Evolutionary conservation across 2,797 vertebrate genomes (phyloP), one percentile per base, ranked within the genome.

Genomic region (Gallinago nigripennis): DNA sequence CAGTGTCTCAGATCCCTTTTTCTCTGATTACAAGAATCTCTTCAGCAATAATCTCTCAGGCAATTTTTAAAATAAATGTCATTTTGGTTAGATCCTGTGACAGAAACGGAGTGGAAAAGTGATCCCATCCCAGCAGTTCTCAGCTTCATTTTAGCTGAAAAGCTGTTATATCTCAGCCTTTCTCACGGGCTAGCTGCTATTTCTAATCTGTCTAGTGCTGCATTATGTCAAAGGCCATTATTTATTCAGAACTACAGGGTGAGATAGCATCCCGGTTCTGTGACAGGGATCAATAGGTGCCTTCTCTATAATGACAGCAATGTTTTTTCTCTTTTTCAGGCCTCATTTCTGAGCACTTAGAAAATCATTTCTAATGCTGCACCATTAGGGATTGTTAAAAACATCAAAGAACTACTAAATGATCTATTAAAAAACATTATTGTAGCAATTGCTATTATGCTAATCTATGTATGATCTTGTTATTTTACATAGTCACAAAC

Each of bases 341-440:
- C 45, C 86, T 86, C 28, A 83, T 69, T 92, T 92, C 71, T 68
- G 8, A 96, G 86, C 63, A 86, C 82, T 94, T 80, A 71, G 51
- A 77, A 66, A 91, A 80, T 76, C 0, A 57, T 81, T 95, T 90
- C 86, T 88, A 78, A 91, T 78, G 43, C 60, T 76, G 35, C 28
- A 68, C 77, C 73, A 90, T 95, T 95, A 95, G 37, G 16, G 51
- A 75, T 24, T 72, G 46, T 86, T 95, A 77, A 60, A 94, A 96
- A 95, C 90, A 94, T 89, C 83, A 95, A 96, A 95, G 91, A 58
- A 58, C 57, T 70, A 85, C 78, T 90, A 95, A 97, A 82, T 33
- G 68, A 91, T 90, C 86, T 95, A 81, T 88, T 93, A 93, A 91
- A 95, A 94, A 86, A 8, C 43, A 81, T 56, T 71, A 86, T 90